phyloP scores from a whole-genome alignment of 92 coral and sea anemone species.

The Actinernus sp. region DNA sequence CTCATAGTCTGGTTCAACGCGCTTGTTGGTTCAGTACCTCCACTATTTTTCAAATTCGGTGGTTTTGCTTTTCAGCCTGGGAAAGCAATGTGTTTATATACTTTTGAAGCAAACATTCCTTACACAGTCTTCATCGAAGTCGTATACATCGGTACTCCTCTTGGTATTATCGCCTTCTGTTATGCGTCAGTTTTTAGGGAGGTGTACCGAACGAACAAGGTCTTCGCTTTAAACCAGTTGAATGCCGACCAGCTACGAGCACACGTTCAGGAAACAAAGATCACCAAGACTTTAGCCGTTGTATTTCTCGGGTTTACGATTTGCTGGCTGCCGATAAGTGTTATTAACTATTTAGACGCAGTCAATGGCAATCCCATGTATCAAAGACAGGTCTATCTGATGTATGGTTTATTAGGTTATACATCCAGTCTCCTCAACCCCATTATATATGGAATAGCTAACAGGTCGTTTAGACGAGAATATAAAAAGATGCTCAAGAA shows the following conservation, averaged over 20 bases:
- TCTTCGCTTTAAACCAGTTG: conserved; percentile 8
- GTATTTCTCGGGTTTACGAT: conserved; percentile 66
- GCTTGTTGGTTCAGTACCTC: conserved; percentile 53
- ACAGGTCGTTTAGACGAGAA: conserved; percentile 68
- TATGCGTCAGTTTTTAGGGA: conserved; percentile 40
- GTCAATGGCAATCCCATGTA: conserved; percentile 40
- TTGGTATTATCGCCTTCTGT: conserved; percentile 34
- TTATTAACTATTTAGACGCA: conserved; percentile 59
- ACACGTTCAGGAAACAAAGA: conserved; percentile 69
- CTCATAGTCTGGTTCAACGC: conserved; percentile 40
- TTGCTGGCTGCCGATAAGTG: conserved; percentile 76
- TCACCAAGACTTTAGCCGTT: conserved; percentile 66
- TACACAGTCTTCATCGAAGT: conserved; percentile 52
- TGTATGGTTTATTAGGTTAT: conserved; percentile 61
- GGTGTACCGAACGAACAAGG: conserved; percentile 31
- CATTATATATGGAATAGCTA: conserved; percentile 72
- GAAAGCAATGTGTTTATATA: conserved; percentile 66
- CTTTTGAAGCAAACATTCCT: conserved; percentile 54
- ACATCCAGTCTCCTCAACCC: conserved; percentile 67
- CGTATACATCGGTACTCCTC: conserved; percentile 41
- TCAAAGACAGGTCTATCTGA: conserved; percentile 58
- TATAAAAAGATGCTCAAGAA: conserved; percentile 34
- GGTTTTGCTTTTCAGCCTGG: conserved; percentile 71
- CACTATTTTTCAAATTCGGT: conserved; percentile 33
- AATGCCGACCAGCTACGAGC: conserved; percentile 35